These are phyloP conservation scores for Odobenus rosmarus DNA, from an alignment of 2,113 vertebrate species.

Conservation along the genomic window DNA sequence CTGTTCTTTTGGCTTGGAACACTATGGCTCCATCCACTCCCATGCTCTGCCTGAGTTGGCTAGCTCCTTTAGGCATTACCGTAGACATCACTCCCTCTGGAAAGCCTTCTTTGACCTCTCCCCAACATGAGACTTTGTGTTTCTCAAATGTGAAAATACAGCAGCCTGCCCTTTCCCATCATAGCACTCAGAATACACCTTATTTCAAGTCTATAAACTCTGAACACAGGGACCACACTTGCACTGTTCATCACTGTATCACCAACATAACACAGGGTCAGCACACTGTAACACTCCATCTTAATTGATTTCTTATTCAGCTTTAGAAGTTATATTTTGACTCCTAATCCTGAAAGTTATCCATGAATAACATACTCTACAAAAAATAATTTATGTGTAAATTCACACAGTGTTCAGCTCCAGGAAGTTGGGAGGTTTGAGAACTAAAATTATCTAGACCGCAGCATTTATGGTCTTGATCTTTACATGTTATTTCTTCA, in stretches of 20 bases:
- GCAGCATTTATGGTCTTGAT: constrained; percentile 50
- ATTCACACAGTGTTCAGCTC: constrained; percentile 51
- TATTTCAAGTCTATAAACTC: neutral
- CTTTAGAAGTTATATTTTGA: constrained; percentile 36
- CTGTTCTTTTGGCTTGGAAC: neutral
- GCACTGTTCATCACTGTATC: neutral
- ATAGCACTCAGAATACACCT: neutral
- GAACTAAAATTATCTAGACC: constrained; percentile 73
- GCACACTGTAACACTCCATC: neutral
- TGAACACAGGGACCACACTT: neutral
- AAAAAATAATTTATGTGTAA: constrained; percentile 19
- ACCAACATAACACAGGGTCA: neutral
- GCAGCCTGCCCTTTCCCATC: neutral
- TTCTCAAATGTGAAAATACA: neutral
- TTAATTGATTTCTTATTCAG: neutral
- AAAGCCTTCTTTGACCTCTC: neutral
- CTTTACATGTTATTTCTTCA: constrained; percentile 50
- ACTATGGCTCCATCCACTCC: neutral
- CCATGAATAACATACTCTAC: neutral
- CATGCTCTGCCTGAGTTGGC: neutral
- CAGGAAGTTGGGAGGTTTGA: constrained; percentile 64
- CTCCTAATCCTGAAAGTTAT: neutral
- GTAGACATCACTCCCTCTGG: neutral
- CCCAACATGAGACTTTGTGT: neutral
- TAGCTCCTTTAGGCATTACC: neutral